Percentiles rank a stretch among this genome's conserved stretches.
phyloP scores from a whole-genome alignment of 64 coral and sea anemone genomes.

The Dendrophyllia cribrosa region DNA sequence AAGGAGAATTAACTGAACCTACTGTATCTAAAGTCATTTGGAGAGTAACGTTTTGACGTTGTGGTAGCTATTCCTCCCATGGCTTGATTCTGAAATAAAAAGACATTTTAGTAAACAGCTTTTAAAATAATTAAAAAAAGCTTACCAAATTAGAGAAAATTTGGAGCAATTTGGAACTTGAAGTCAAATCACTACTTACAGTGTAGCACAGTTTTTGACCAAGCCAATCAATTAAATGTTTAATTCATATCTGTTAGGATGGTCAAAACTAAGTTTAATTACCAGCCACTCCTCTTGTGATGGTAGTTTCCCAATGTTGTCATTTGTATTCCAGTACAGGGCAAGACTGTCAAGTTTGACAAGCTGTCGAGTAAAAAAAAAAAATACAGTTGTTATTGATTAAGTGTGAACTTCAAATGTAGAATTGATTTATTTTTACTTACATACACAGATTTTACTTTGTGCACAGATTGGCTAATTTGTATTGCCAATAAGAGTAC shows the following conservation, averaged over 20 bases:
- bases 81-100: slow-evolving; percentile 68
- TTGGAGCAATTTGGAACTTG: no score
- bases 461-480: no score
- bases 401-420: background rate
- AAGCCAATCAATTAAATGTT: no score
- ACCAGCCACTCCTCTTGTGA: slow-evolving; percentile 78
- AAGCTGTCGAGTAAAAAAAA: slow-evolving; percentile 38
- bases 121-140: background rate
- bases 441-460: no score
- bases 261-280: background rate
- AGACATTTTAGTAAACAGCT: background rate
- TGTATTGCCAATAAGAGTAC: no score
- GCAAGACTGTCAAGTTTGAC: slow-evolving; percentile 68
- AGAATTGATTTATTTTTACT: no score
- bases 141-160: no score
- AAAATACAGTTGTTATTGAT: background rate
- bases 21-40: slow-evolving; percentile 84
- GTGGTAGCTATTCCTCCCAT: slow-evolving; percentile 90
- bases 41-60: slow-evolving; percentile 47
- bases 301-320: slow-evolving; percentile 68
- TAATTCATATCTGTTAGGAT: no score
- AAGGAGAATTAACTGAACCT: background rate
- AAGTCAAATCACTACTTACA: no score
- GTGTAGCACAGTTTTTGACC: no score
- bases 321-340: slow-evolving; percentile 78